These are phyloP conservation scores for Nothobranchius furzeri DNA, from an alignment of 2,113 vertebrate genomes.

Conservation along the genomic window DNA sequence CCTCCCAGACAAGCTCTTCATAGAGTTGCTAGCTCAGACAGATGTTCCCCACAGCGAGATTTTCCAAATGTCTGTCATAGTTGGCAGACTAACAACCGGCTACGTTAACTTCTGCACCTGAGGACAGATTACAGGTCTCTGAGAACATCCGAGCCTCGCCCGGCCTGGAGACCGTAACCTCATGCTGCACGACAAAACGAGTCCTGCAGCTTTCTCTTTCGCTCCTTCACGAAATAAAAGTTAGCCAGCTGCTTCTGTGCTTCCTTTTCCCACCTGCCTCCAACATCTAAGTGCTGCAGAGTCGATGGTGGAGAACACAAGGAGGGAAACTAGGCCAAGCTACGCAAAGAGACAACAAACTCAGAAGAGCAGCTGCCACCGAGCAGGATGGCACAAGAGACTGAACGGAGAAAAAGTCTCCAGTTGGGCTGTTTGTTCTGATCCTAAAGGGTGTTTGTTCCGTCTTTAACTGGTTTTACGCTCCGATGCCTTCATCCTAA, in stretches of 20 bases:
- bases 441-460: conserved; percentile 11
- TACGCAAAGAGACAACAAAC: conserved; percentile 35
- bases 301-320: conserved; percentile 9
- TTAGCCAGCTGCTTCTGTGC: conserved; percentile 21
- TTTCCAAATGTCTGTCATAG: not conserved
- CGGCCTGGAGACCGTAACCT: conserved; percentile 6
- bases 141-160: conserved; percentile 8
- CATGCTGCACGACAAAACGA: not conserved
- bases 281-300: conserved; percentile 43
- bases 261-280: conserved; percentile 10
- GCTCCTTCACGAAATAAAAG: conserved; percentile 5
- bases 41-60: not conserved
- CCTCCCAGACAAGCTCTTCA: not conserved
- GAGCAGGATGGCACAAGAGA: conserved; percentile 13
- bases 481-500: conserved; percentile 7
- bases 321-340: conserved; percentile 54
- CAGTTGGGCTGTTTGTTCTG: not conserved
- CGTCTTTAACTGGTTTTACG: conserved; percentile 15
- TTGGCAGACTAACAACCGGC: not conserved
- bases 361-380: conserved; percentile 35
- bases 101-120: not conserved
- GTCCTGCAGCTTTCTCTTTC: not conserved
- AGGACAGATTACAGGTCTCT: not conserved
- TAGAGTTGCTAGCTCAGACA: not conserved
- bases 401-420: not conserved